Evolutionary conservation across 2,888 invertebrate species (phyloP), one percentile per base, ranked within the genome.

Genomic region (Athalia circularis): DNA sequence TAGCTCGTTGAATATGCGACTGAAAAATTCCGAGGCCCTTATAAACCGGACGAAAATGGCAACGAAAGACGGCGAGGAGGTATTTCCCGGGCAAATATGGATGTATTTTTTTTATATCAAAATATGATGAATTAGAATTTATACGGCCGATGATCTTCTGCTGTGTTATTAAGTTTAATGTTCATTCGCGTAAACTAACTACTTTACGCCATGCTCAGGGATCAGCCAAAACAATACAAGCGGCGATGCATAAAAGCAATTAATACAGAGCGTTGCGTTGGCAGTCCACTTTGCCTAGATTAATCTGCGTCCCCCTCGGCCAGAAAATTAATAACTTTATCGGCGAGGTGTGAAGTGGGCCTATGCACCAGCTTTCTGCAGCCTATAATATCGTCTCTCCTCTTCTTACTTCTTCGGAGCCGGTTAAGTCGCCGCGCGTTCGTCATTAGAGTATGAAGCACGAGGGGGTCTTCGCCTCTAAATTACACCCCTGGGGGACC

Each of bases 401-500:
- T 15, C 47, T 11, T 48, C 47, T 65, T 48, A n/a, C 3, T 4
- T 67, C 67, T 50, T 50, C 54, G 43, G 50, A 68, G 48, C 67
- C 80, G 81, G 80, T 65, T 77, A 80, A 57, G 15, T 29, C 29
- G 64, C 65, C 64, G 84, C 82, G 83, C 59, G 59, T 47, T 72
- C 9, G 72, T 72, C 72, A 59, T 72, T 72, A 13, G 59, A 72
- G 59, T 72, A 59, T 29, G 45, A n/a, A 72, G 59, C 72, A 47
- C 72, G 72, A 47, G 72, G 72, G 72, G 72, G 61, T 68, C 29
- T 47, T 47, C 59, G 72, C 72, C 72, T 59, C 72, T 82, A 86
- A 87, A 88, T 85, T 85, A 86, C 84, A 85, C 87, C 87, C 86
- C 83, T 81, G 84, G 86, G 87, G 84, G 85, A 84, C 29, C 29